phyloP scores from a whole-genome alignment of 2,888 invertebrate species.

The Prenolepis imparis region DNA sequence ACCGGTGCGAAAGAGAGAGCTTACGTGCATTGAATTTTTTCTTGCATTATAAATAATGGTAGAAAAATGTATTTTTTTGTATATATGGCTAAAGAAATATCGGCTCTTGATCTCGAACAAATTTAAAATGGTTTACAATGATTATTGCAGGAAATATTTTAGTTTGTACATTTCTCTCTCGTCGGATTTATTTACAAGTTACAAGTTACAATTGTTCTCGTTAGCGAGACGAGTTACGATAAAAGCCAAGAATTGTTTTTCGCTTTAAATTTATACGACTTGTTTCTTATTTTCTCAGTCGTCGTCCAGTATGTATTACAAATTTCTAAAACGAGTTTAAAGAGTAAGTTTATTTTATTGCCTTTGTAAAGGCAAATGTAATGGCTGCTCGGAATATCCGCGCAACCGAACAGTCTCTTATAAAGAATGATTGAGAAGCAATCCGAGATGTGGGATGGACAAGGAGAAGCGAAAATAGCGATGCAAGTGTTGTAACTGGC shows the following conservation, averaged over 20 bases:
- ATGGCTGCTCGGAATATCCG: conserved; percentile 14
- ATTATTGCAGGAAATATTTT: background rate
- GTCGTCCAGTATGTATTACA: too few relatives aligned
- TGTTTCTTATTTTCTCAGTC: background rate
- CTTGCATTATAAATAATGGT: background rate
- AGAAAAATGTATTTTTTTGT: conserved; percentile 3
- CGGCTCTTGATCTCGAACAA: background rate
- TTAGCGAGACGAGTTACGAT: background rate
- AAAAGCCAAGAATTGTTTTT: background rate
- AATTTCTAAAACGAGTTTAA: conserved; percentile 8
- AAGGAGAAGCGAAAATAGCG: conserved; percentile 14
- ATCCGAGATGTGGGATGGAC: conserved; percentile 7
- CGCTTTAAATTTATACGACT: background rate
- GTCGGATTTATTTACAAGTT: background rate
- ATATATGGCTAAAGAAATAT: background rate
- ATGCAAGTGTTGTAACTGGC: conserved; percentile 57
- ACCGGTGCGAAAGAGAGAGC: background rate
- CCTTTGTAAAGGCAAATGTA: conserved; percentile 33
- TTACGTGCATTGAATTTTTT: background rate
- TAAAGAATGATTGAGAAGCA: conserved; percentile 48
- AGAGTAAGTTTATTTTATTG: conserved; percentile 33
- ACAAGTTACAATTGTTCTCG: background rate
- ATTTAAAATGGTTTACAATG: conserved; percentile 25
- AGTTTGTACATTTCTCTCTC: background rate
- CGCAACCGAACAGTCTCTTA: background rate